A percentile compares a stretch with the other conserved stretches of the same genome.
phyloP scores from a whole-genome alignment of 2,888 invertebrate species.

The Amiota minor region DNA sequence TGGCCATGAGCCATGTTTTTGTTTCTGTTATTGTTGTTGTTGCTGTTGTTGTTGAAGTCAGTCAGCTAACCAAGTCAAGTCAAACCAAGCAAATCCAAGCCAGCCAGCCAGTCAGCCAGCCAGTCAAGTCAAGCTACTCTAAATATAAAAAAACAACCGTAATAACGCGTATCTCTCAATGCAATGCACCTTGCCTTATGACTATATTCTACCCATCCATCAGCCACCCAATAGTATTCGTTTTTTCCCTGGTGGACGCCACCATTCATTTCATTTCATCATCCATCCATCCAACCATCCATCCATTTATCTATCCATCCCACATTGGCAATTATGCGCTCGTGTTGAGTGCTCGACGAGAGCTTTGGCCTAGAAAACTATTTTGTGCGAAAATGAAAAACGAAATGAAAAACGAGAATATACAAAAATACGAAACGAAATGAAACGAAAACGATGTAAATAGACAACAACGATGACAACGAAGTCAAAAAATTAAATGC shows the following conservation, averaged over 20 bases:
- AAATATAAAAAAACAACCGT: too few relatives aligned
- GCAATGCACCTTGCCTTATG: not conserved
- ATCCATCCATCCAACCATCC: conserved; percentile 41
- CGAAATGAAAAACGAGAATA: conserved; percentile 9
- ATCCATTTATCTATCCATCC: conserved; percentile 42
- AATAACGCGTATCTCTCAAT: too few relatives aligned
- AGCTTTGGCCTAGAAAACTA: conserved; percentile 64
- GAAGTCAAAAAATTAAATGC: conserved; percentile 3
- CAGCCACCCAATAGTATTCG: not conserved
- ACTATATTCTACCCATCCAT: not conserved
- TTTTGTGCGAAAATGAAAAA: conserved; percentile 17
- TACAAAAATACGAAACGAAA: not conserved
- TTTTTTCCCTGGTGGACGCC: not conserved
- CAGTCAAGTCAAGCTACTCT: too few relatives aligned
- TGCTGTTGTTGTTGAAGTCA: not conserved
- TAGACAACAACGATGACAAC: not conserved
- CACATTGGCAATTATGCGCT: conserved; percentile 32
- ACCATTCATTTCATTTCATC: conserved; percentile 32
- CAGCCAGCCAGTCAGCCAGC: too few relatives aligned
- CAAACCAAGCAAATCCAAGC: too few relatives aligned
- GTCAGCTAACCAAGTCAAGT: not conserved
- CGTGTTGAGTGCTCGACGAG: conserved; percentile 42
- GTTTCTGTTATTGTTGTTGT: not conserved
- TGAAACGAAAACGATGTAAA: not conserved
- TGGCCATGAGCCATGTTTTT: not conserved